Evolutionary conservation across 2,797 vertebrate genomes (phyloP), one percentile per base, ranked within the genome.

Genomic region (Ceryle rudis): DNA sequence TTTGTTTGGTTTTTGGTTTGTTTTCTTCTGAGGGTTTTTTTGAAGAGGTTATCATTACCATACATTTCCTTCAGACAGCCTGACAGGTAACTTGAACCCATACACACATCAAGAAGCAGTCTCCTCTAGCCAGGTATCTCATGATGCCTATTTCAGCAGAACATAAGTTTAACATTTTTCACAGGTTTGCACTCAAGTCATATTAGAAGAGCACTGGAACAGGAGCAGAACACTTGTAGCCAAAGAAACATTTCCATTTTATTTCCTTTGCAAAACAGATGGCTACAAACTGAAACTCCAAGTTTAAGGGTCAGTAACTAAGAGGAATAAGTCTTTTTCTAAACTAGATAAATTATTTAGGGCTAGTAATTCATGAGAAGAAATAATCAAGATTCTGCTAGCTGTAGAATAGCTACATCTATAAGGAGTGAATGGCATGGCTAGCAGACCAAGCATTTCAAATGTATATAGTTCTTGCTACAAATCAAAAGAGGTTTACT

Each of bases 381-480:
- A 82, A 72, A 58, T 4, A 61, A 31, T 21, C 23, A 87, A 67
- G 58, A 72, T 61, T 29, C 52, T 62, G 37, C 22, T 75, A 67
- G 52, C 21, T 47, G 21, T 80, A 47, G 9, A 52, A 41, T 41
- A 41, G 41, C 16, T 51, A n/a, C 26, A 58, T 47, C 29, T 47
- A 17, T 12, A 19, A 29, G 16, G 28, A 62, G 13, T 4, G 9
- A 29, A 51, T 13, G n/a, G 8, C 6, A 26, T 35, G 42, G 17
- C 41, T 47, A 60, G 16, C 6, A 1, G n/a, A 1, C n/a, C 3
- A 4, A 70, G 52, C 20, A 23, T 37, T 75, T 35, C 5, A 35
- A 66, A 46, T 3, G 4, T 35, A n/a, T 4, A 11, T 3, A 80
- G 57, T 17, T 52, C 49, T 46, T 1, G 0, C 42, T 58, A 49